Evolutionary conservation across 2,113 vertebrate species (phyloP), one percentile per base, ranked within the genome.

Genomic region (Elephas maximus): DNA sequence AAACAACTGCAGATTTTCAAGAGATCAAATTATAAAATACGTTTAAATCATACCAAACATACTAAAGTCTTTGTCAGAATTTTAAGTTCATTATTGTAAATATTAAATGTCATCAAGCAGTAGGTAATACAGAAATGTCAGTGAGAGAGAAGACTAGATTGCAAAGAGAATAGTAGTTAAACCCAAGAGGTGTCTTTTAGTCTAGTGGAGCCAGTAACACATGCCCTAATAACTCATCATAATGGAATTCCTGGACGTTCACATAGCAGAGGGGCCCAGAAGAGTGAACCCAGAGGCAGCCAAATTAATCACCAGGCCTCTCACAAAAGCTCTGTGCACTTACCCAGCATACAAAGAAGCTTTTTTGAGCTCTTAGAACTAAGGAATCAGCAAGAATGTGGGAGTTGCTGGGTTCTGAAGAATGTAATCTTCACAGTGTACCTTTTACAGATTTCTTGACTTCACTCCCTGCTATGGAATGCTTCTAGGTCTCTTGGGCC

Each of bases 201-300:
- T 7, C 62, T n/a, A 11, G 30, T 10, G 30, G 41, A 24, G 51
- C 44, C 26, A 44, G 51, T 10, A n/a, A 69, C 37, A 14, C 0
- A 26, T 26, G 30, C 7, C 71, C 18, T 37, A 1, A 9, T 5
- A 0, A 88, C 67, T 2, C 6, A 2, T 48, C 18, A 2, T 0
- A 21, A 57, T 51, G 69, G 48, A 91, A 93, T 44, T 53, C 9
- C 53, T 69, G 62, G 28, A 6, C 57, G 1, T 53, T 67, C 94
- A 80, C 53, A 37, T 0, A 87, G 45, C 63, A 87, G 33, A 90
- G 23, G 78, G 12, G n/a, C 37, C 41, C 28, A 44, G 0, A 93
- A 74, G 79, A 71, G 30, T 14, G 15, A 17, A 37, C 23, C 17
- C 28, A 37, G 2, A 67, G 33, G 65, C 33, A 45, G 53, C 15